phyloP scores from a whole-genome alignment of 2,888 invertebrate species.

The Xestoiulus laeticollis region DNA sequence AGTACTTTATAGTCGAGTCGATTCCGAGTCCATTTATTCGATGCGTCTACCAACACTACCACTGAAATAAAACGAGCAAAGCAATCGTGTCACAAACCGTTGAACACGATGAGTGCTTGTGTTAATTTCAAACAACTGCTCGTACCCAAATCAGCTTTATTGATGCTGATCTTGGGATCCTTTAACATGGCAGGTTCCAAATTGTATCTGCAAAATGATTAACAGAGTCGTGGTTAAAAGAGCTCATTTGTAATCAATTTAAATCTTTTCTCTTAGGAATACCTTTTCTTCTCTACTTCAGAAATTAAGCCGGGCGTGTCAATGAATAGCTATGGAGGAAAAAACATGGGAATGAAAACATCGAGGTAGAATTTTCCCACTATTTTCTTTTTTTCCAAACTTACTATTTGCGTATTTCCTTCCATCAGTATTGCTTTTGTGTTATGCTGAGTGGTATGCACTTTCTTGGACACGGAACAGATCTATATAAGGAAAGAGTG shows the following conservation, averaged over 20 bases:
- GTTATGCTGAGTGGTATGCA: conserved; percentile 85
- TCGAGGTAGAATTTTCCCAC: neutral
- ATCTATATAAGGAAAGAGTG: conserved; percentile 70
- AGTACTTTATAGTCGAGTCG: conserved; percentile 76
- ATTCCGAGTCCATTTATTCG: conserved; percentile 75
- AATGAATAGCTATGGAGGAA: conserved; percentile 72
- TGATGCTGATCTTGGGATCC: conserved; percentile 30
- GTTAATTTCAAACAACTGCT: neutral
- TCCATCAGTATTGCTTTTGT: conserved; percentile 77
- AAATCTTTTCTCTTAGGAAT: conserved; percentile 58
- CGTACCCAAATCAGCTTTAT: conserved; percentile 39
- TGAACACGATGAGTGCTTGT: neutral
- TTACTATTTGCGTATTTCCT: conserved; percentile 80
- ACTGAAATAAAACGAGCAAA: conserved; percentile 63
- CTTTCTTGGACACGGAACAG: conserved; percentile 88
- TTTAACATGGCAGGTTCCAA: conserved; percentile 55
- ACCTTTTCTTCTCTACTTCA: conserved; percentile 75
- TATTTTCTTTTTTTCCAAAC: neutral
- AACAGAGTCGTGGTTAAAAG: neutral
- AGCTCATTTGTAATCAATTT: neutral
- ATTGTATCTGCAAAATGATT: conserved; percentile 55
- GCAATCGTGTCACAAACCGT: neutral
- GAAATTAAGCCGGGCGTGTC: conserved; percentile 93
- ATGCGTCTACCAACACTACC: conserved; percentile 86
- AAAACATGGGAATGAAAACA: neutral